Conservation (phyloP, 2,113 vertebrate genomes). For the Cromileptes altivelis region DNA sequence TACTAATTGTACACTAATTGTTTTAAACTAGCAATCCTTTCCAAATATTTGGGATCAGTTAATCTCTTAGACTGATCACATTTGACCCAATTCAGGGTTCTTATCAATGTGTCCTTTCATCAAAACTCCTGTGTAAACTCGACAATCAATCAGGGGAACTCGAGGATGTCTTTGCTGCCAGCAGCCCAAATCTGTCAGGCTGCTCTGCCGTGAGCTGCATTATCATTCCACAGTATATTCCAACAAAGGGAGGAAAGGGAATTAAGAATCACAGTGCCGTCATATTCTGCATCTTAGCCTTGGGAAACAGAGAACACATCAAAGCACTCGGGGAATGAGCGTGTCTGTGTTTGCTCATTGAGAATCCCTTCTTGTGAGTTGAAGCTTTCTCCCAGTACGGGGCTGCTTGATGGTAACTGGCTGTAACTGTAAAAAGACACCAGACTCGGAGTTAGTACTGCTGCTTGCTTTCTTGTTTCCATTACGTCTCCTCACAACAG, state of each 20-base stretch:
- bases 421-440: constrained; percentile 9
- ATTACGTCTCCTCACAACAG: no score
- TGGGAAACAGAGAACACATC: constrained; percentile 43
- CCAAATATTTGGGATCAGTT: neutral
- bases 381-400: constrained; percentile 23
- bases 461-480: neutral
- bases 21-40: neutral
- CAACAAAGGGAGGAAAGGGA: constrained; percentile 34
- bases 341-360: constrained; percentile 36
- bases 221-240: constrained; percentile 37
- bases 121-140: constrained; percentile 38
- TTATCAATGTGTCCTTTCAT: constrained; percentile 9
- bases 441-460: neutral
- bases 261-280: constrained; percentile 46
- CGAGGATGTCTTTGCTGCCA: constrained; percentile 10
- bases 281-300: constrained; percentile 25
- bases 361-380: constrained; percentile 38
- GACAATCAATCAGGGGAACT: constrained; percentile 37
- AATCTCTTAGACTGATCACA: neutral
- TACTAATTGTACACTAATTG: neutral
- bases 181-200: constrained; percentile 56
- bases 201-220: constrained; percentile 37
- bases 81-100: neutral
- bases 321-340: constrained; percentile 48
- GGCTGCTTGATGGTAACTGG: constrained; percentile 12